A percentile compares a stretch with the other conserved stretches of the same genome.
phyloP scores from a whole-genome alignment of 2,113 vertebrate species.

The Upupa epops region DNA sequence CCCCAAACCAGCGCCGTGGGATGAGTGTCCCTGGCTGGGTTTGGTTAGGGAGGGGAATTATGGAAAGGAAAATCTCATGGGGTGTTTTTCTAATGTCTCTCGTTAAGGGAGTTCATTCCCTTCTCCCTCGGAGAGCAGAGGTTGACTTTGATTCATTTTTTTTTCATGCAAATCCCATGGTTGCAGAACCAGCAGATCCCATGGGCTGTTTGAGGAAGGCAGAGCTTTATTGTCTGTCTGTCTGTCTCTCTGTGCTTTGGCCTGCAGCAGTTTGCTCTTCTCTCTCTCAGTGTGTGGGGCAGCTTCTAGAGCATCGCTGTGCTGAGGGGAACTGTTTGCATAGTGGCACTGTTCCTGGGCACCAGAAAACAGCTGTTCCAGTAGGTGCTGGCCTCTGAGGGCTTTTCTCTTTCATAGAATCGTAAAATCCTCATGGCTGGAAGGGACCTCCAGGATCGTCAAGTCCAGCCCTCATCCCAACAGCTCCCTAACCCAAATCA shows the following conservation, averaged over 20 bases:
- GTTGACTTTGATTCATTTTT: not conserved
- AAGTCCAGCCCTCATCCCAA: too few species aligned
- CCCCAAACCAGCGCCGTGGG: not conserved
- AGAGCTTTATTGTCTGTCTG: not conserved
- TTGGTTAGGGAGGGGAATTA: not conserved
- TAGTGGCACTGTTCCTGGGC: not conserved
- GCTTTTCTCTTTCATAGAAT: too few species aligned
- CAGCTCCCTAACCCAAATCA: too few species aligned
- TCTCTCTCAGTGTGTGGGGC: not conserved
- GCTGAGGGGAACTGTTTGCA: fast-evolving
- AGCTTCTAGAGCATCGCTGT: not conserved
- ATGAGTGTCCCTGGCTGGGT: not conserved
- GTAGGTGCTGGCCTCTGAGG: not conserved
- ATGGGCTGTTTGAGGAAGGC: not conserved
- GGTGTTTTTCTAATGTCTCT: not conserved
- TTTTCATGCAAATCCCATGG: not conserved
- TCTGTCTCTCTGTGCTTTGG: not conserved
- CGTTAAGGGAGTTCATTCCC: not conserved
- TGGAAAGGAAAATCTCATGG: not conserved
- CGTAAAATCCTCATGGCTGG: too few species aligned
- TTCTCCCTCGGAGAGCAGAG: not conserved
- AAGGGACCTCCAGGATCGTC: too few species aligned
- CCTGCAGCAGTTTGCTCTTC: not conserved
- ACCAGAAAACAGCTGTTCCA: not conserved
- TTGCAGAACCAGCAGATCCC: not conserved